Evolutionary conservation across 2,888 invertebrate species (phyloP).

Genomic region (Subacronicta megacephala): DNA sequence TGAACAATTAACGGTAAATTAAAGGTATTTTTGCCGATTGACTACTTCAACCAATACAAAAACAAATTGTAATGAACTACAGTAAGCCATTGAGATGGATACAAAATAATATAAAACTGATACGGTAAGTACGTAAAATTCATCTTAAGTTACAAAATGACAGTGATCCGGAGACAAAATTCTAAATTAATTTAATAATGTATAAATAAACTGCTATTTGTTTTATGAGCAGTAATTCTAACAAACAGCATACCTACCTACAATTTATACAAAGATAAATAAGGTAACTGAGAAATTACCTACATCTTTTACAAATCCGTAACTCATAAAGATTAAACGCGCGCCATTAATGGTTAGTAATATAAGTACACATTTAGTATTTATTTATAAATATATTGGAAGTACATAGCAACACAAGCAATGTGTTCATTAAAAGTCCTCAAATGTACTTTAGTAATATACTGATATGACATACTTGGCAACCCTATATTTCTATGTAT

Average conservation of each 20-base stretch:
- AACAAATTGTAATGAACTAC: not conserved
- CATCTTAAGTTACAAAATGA: not conserved
- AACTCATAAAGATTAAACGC: constrained; percentile 23
- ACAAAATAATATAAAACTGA: not conserved
- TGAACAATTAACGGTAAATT: constrained; percentile 26
- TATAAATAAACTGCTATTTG: constrained; percentile 14
- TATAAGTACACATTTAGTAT: too few species aligned
- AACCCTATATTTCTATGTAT: too few species aligned
- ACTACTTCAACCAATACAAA: constrained; percentile 4
- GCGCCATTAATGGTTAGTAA: not conserved
- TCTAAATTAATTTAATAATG: not conserved
- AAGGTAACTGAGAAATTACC: constrained; percentile 16
- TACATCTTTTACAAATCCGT: constrained; percentile 13
- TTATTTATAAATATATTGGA: too few species aligned
- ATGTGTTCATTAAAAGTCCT: not conserved
- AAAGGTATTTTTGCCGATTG: constrained; percentile 5
- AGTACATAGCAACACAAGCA: not conserved
- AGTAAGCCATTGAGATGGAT: not conserved
- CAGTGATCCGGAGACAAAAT: constrained; percentile 2
- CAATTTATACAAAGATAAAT: constrained; percentile 25
- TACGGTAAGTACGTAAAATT: too few species aligned
- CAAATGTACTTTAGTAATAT: constrained; percentile 2
- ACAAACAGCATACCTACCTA: constrained; percentile 36
- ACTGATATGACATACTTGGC: not conserved
- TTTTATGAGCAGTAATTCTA: too few species aligned